Evolutionary conservation across 2,888 invertebrate genomes (phyloP).

Genomic region (Drosophila ustulata): DNA sequence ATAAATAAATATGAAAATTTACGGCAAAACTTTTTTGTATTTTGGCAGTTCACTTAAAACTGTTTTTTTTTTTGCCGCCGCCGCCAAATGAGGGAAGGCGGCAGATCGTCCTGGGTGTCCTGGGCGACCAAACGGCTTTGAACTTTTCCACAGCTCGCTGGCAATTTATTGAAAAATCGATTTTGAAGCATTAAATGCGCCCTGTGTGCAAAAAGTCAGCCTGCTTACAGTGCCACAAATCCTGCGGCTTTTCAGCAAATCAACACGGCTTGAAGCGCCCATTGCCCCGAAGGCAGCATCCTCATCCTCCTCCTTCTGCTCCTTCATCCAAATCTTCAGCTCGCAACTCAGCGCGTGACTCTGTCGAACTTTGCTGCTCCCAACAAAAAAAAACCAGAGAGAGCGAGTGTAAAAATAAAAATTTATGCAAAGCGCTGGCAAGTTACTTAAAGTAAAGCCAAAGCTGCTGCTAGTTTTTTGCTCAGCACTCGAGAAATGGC

Average conservation of each 20-base stretch:
- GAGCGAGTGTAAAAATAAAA: conserved; percentile 41
- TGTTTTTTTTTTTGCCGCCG: conserved; percentile 29
- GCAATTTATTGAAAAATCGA: conserved; percentile 80
- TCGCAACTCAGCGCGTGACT: conserved; percentile 71
- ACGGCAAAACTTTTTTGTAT: conserved; percentile 72
- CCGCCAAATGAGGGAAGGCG: neutral
- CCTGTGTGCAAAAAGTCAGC: conserved; percentile 42
- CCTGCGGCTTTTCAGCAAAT: conserved; percentile 80
- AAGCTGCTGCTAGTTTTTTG: conserved; percentile 45
- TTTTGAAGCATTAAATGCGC: conserved; percentile 71
- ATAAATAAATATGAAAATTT: conserved; percentile 81
- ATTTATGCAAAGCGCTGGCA: conserved; percentile 77
- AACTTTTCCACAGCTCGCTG: conserved; percentile 54
- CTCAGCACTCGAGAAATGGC: conserved; percentile 35
- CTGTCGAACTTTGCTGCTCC: conserved; percentile 70
- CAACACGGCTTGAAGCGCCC: conserved; percentile 64
- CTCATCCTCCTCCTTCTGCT: neutral
- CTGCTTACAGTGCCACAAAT: conserved; percentile 72
- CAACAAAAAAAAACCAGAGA: conserved; percentile 10
- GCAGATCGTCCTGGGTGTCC: conserved; percentile 23
- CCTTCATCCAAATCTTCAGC: conserved; percentile 31
- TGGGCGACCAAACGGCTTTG: conserved; percentile 59
- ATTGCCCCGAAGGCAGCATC: conserved; percentile 34
- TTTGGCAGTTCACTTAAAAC: conserved; percentile 71
- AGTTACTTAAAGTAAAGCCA: conserved; percentile 74